A percentile compares a stretch with the other conserved stretches of the same genome.
Conservation (phyloP, 2,888 invertebrate genomes). For the Torymus auratus region DNA sequence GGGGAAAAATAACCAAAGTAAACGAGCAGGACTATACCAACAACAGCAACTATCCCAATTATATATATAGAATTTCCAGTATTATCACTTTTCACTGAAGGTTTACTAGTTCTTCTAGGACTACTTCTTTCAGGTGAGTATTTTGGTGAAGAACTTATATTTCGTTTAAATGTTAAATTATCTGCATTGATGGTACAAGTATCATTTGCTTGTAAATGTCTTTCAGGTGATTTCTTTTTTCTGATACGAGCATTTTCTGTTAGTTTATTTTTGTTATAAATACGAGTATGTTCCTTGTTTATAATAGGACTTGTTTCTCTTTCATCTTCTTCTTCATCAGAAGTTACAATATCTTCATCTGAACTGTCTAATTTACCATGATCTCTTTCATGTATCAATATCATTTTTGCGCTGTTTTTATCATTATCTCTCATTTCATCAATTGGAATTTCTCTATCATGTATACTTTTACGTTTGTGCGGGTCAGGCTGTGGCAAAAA, state of each 20-base stretch:
- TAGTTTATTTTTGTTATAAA: no score
- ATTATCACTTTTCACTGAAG: no score
- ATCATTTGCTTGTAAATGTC: background rate
- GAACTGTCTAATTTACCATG: background rate
- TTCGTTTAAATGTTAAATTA: no score
- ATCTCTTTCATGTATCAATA: background rate
- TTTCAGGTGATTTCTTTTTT: background rate
- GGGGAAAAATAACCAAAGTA: background rate
- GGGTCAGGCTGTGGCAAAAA: background rate
- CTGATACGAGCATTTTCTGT: background rate
- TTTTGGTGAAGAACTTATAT: no score
- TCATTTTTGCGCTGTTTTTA: constrained; percentile 31
- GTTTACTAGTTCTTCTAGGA: no score
- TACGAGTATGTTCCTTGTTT: no score
- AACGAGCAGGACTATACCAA: no score
- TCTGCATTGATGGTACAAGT: no score
- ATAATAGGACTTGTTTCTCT: no score
- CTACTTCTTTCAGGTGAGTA: no score
- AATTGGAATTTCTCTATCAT: background rate
- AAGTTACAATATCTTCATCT: background rate
- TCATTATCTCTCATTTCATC: constrained; percentile 40
- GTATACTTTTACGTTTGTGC: constrained; percentile 36
- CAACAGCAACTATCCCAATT: no score
- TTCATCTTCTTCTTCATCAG: constrained; percentile 6
- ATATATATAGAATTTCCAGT: no score